Evolutionary conservation across 2,113 vertebrate species (phyloP), one percentile per base, ranked within the genome.

Genomic region (Parotia lawesii): DNA sequence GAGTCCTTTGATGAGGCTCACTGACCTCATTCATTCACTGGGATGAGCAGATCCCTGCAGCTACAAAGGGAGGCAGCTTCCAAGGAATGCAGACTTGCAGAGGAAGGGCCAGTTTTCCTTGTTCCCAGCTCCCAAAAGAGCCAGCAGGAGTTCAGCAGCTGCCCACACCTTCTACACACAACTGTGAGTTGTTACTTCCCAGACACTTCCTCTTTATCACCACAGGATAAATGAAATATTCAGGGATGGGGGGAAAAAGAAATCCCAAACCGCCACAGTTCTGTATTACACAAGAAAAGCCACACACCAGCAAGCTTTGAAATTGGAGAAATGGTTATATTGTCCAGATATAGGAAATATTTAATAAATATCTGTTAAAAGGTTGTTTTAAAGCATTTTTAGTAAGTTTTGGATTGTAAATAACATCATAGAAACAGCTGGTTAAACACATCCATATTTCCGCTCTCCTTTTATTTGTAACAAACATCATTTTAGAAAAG

Each of bases 321-420:
- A 96, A 96, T 33, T 42, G 73, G 93, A 90, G 85, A 91, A 86
- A 82, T 74, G 73, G 85, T 96, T 97, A 85, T 93, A 95, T 92
- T 86, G 92, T 81, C 69, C 60, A 74, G 95, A 85, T 85, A 95
- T 29, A 91, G 70, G 93, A 96, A 91, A 95, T 80, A 90, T 33
- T 94, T 95, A 90, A 95, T 93, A 95, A 94, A 95, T 95, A 95
- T 4, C 73, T n/a, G 71, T 94, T 88, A 88, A 93, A 95, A 94
- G 92, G 57, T 71, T 64, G 33, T 27, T 94, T 89, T 54, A 87
- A 90, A 92, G 91, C 65, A 84, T 62, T 92, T 96, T 89, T 80
- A 93, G 45, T 5, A 94, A 80, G 58, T 74, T 54, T 65, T 51
- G 60, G 73, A 67, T 33, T 73, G 76, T 69, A 73, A 74, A n/a